Evolutionary conservation across 2,888 invertebrate genomes (phyloP).

Genomic region (Leptogaster cylindrica): DNA sequence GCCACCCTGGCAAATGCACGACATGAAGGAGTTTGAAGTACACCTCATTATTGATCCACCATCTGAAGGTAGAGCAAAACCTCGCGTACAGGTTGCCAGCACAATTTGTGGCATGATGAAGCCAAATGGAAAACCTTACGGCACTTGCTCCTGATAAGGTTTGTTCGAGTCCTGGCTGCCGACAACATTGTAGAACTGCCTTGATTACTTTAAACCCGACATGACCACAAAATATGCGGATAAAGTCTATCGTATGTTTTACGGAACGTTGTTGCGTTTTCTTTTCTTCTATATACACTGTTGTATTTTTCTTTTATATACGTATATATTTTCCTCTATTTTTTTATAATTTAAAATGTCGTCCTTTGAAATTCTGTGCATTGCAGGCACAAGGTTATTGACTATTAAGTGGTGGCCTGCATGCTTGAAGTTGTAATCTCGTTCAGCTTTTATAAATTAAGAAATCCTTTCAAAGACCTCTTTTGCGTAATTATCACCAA

Average conservation of each 20-base stretch:
- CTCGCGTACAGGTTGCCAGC: conserved; percentile 1
- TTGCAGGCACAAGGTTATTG: no score
- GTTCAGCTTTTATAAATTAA: no score
- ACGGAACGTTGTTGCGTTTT: no score
- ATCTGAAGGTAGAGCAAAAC: background rate
- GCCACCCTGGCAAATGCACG: conserved; percentile 9
- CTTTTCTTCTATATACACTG: no score
- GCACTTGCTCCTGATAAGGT: conserved; percentile 23
- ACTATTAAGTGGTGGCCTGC: no score
- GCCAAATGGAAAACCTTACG: conserved; percentile 1
- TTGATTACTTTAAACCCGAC: conserved; percentile 8
- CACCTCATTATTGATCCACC: conserved; percentile 32
- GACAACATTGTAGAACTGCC: background rate
- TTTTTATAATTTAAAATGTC: no score
- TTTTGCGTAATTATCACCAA: no score
- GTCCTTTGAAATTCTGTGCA: no score
- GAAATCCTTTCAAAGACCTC: no score
- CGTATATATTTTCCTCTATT: no score
- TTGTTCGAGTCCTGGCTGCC: background rate
- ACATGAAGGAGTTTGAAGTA: conserved; percentile 32
- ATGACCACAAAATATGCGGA: conserved; percentile 17
- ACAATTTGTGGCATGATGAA: background rate
- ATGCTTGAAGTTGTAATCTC: no score
- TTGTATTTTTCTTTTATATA: no score
- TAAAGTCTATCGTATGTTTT: conserved; percentile 6